A percentile compares a stretch with the other conserved stretches of the same genome.
These are phyloP conservation scores for Lagopus leucura DNA, from an alignment of 2,113 vertebrate species.

Conservation along the genomic window DNA sequence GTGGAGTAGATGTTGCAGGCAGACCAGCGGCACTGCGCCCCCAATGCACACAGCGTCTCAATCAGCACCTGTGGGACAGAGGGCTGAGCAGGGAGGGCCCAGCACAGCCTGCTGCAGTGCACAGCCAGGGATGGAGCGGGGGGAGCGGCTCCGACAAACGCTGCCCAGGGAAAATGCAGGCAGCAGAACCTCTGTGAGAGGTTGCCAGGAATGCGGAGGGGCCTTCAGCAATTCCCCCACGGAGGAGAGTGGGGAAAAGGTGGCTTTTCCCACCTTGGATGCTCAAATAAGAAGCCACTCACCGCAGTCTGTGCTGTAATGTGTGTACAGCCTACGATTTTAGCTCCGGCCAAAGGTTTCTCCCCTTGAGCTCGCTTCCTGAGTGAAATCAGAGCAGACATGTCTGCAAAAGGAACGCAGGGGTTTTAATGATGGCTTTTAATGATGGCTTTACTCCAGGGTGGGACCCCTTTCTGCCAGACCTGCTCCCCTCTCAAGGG, in stretches of 20 bases:
- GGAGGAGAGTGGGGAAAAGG: background rate
- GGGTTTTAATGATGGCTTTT: conserved; percentile 52
- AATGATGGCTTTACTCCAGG: background rate
- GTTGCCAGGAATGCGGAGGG: rapidly evolving
- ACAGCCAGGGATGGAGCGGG: background rate
- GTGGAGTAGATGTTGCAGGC: conserved; percentile 99
- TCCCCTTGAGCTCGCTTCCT: conserved; percentile 98
- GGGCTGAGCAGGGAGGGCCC: background rate
- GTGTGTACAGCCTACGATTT: conserved; percentile 97
- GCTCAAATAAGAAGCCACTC: conserved; percentile 55
- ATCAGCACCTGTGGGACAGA: conserved; percentile 87
- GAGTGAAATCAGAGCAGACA: conserved; percentile 97
- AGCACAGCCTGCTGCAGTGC: background rate
- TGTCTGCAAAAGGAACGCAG: conserved; percentile 84
- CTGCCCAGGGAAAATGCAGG: rapidly evolving
- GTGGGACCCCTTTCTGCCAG: background rate
- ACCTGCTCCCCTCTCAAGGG: background rate
- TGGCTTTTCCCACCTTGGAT: background rate
- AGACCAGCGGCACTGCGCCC: conserved; percentile 98
- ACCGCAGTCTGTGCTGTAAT: conserved; percentile 98
- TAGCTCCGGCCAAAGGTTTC: conserved; percentile 96
- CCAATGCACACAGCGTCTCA: conserved; percentile 95
- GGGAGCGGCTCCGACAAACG: background rate
- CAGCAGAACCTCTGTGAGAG: background rate
- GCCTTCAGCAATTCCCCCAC: background rate